Evolutionary conservation across 2,797 vertebrate genomes (phyloP), one percentile per base, ranked within the genome.

Genomic region (Pterois miles): DNA sequence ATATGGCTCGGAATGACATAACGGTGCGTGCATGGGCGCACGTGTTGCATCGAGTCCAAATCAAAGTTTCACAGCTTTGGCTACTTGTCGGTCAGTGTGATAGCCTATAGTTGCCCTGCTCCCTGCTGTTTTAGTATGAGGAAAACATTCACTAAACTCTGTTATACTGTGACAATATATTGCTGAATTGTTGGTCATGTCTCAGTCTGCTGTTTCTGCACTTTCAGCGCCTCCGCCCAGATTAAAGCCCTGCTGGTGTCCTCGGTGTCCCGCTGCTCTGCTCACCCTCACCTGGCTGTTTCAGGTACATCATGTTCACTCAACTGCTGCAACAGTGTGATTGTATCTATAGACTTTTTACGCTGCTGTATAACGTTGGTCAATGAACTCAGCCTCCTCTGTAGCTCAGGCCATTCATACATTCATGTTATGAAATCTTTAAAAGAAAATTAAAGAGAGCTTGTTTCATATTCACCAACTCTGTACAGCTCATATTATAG

Each of bases 291-390:
- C 38, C 22, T 2, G 27, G 6, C 54, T 52, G n/a, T 2, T 8
- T 5, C 8, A 76, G 74, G 77, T 72, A 46, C 52, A 60, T 9
- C n/a, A 59, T 25, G 60, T 54, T 59, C 60, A 27, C 60, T 29
- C 20, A 29, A 23, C 27, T 7, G 3, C 10, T 38, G 20, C 20
- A 60, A n/a, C 31, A 12, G 0, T 63, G 4, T 23, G 25, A 27
- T 6, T 29, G 23, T 0, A 48, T 27, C 0, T 48, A 8, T 34
- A 13, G 8, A 9, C 13, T 22, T 36, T 38, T 34, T 7, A 1
- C 14, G 18, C 6, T 50, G 13, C 14, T 48, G 14, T 36, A 14
- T 12, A 72, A 59, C 25, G 11, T 12, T 65, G 27, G 16, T 6
- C 22, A 23, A 22, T 53, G 22, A 53, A 53, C 22, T 23, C 27